Percentiles rank a stretch among this genome's conserved stretches.
Conservation (phyloP, 2,888 invertebrate genomes). For the Spatulosminthurus flaviceps region DNA sequence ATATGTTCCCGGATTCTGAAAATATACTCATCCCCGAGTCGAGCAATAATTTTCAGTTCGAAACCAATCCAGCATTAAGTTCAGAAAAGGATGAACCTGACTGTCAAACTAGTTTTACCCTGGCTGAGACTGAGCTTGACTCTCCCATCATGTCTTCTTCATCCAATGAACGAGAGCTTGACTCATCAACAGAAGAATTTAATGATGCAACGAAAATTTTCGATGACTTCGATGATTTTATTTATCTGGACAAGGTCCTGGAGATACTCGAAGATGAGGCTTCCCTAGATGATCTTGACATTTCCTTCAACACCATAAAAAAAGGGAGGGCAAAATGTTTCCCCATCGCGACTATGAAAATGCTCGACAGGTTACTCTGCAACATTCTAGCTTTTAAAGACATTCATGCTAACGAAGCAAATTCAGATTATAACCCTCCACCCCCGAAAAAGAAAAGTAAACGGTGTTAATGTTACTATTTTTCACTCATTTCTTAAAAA, state of each 20-base stretch:
- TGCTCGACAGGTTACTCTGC: conserved; percentile 22
- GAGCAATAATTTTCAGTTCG: conserved; percentile 20
- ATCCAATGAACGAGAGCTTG: background rate
- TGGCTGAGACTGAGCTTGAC: background rate
- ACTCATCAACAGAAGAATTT: background rate
- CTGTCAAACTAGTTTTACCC: background rate
- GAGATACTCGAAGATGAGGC: background rate
- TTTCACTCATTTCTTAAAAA: too few relatives aligned
- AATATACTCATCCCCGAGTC: background rate
- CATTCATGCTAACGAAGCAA: background rate
- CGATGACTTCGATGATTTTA: conserved; percentile 30
- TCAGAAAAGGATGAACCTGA: background rate
- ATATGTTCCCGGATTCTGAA: conserved; percentile 15
- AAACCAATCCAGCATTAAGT: background rate
- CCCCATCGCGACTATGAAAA: conserved; percentile 18
- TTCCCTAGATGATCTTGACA: background rate
- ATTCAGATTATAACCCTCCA: conserved; percentile 16
- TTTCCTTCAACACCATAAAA: background rate
- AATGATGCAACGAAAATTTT: conserved; percentile 1
- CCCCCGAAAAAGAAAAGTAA: background rate
- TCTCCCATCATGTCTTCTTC: background rate
- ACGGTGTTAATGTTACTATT: background rate
- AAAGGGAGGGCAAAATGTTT: background rate
- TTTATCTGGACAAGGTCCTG: conserved; percentile 26
- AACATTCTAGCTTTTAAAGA: conserved; percentile 31